These are phyloP conservation scores for Rhinopomastus cyanomelas DNA, from an alignment of 2,113 vertebrate genomes.

Conservation along the genomic window DNA sequence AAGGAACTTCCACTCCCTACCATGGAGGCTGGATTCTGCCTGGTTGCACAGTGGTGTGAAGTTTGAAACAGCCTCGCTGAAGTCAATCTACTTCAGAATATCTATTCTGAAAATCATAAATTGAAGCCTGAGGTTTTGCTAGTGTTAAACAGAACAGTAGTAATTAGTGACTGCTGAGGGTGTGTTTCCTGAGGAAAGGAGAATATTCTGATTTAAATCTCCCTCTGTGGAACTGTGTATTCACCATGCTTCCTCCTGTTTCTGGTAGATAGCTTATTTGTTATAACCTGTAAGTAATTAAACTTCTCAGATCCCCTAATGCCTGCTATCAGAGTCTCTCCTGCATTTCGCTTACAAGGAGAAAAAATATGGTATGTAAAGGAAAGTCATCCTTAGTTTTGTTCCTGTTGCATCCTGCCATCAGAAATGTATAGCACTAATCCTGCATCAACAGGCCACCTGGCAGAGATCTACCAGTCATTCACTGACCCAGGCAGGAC, in stretches of 20 bases:
- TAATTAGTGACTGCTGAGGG: neutral
- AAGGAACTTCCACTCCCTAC: neutral
- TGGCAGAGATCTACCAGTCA: neutral
- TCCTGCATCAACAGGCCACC: neutral
- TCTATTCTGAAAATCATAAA: neutral
- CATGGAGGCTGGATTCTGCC: neutral
- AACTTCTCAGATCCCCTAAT: neutral
- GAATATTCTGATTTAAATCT: neutral
- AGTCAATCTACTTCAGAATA: neutral
- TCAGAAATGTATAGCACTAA: neutral
- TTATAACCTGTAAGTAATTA: neutral
- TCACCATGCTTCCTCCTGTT: neutral
- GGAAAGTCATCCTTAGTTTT: neutral
- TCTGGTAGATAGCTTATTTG: neutral
- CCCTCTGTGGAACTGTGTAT: neutral
- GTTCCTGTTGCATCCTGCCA: neutral
- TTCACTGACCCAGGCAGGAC: neutral
- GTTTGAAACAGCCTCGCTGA: neutral
- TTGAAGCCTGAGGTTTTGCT: neutral
- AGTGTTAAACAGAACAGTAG: neutral
- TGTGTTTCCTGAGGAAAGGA: neutral
- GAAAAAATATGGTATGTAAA: neutral
- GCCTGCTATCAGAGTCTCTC: neutral
- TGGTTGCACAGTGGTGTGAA: neutral
- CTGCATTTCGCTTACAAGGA: neutral